These are phyloP conservation scores for Microchrysa polita DNA, from an alignment of 2,888 invertebrate genomes.

Conservation along the genomic window DNA sequence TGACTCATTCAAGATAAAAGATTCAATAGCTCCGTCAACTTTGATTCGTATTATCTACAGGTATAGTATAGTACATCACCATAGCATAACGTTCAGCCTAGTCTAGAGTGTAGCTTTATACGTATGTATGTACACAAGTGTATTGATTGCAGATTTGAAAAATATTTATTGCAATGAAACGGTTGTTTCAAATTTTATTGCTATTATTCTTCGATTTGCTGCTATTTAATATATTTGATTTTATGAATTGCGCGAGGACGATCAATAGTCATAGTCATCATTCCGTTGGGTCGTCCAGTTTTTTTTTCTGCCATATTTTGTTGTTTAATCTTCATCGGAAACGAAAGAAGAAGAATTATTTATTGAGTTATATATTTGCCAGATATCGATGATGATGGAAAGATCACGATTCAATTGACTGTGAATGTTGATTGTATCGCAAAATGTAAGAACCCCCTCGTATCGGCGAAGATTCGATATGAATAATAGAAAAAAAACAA, in stretches of 20 bases:
- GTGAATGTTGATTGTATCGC: slow-evolving; percentile 30
- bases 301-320: too few relatives aligned
- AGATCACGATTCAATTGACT: slow-evolving; percentile 43
- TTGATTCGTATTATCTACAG: too few relatives aligned
- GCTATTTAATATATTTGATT: slow-evolving; percentile 27
- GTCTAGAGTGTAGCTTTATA: background rate
- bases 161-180: slow-evolving; percentile 37
- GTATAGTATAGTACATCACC: background rate
- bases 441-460: slow-evolving; percentile 13
- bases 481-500: slow-evolving; percentile 16
- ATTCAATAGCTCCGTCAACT: background rate
- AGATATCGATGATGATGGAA: slow-evolving; percentile 38
- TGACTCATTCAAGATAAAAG: background rate
- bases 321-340: background rate
- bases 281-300: background rate
- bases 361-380: slow-evolving; percentile 30
- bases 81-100: background rate
- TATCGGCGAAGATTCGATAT: slow-evolving; percentile 3
- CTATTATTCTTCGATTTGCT: slow-evolving; percentile 34
- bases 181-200: slow-evolving; percentile 34
- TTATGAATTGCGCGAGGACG: slow-evolving; percentile 19
- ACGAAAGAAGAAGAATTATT: slow-evolving; percentile 17
- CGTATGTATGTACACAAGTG: background rate
- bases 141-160: slow-evolving; percentile 15
- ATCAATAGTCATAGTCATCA: background rate